Evolutionary conservation across 2,888 invertebrate species (phyloP), one percentile per base, ranked within the genome.

Genomic region (Eremobia ochroleuca): DNA sequence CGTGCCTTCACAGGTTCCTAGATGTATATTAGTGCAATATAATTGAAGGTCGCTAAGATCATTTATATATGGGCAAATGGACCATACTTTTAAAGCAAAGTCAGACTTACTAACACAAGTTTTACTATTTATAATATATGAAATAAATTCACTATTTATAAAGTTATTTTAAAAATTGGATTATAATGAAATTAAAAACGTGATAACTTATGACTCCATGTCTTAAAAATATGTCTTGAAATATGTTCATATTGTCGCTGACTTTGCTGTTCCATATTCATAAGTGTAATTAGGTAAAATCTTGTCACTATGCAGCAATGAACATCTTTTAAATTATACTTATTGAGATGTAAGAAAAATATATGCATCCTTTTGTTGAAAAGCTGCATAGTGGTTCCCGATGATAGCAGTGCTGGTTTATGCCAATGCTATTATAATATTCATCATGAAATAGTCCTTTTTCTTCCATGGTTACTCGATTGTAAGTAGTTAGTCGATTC

Each of bases 1-100:
- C 87, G 96, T 96, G 96, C 95, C 96, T 96, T 95, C 88, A 87
- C 89, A 88, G 91, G 93, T 95, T 93, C 92, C 93, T 95, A 94
- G 91, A 85, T 91, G 88, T 90, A 88, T 90, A 89, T 86, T 92
- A 92, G 92, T 90, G 90, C 91, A 92, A 93, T 90, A 90, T 82
- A 77, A 73, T 83, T 83, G 86, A 88, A 90, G 90, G 88, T 88
- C 67, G 73, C 81, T 85, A 71, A 70, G 55, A 62, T 68, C 76
- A 73, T 67, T 34, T 74, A 69, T 58, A 21, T 11, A 64, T 52
- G 34, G 52, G 58, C 13, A 34, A 66, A 77, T 58, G 62, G 13
- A 43, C 31, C 65, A 58, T 77, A 68, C n/a, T 55, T 76, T 59
- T 66, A 61, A 4, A 58, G 77, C 65, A 77, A 77, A 84, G 72